Conservation (phyloP, 2,888 invertebrate species). For the Pasiphila rectangulata region DNA sequence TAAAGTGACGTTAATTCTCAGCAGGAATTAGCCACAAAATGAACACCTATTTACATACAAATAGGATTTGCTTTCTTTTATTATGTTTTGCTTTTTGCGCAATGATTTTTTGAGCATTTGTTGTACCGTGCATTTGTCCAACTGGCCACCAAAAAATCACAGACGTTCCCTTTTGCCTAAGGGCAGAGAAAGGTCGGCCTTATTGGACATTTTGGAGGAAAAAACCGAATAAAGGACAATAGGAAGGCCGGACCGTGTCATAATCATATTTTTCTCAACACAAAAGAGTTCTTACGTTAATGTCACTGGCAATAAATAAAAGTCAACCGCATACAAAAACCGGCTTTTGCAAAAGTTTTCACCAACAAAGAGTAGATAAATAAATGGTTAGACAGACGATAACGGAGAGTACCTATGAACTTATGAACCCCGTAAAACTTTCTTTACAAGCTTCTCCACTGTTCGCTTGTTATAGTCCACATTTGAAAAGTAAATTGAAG, state of each 20-base stretch:
- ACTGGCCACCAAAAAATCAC: neutral
- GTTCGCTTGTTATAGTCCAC: no score
- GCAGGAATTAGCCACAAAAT: slow-evolving; percentile 29
- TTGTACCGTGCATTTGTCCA: neutral
- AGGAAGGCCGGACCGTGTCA: slow-evolving; percentile 64
- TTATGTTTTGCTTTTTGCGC: slow-evolving; percentile 3
- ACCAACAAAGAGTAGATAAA: slow-evolving; percentile 12
- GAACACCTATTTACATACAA: slow-evolving; percentile 30
- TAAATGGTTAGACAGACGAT: slow-evolving; percentile 2
- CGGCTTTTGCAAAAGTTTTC: slow-evolving; percentile 44
- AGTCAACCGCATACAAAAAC: slow-evolving; percentile 59
- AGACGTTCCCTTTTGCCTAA: slow-evolving; percentile 26
- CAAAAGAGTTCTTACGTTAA: slow-evolving; percentile 75
- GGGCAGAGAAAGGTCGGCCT: slow-evolving; percentile 47
- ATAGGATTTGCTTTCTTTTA: slow-evolving; percentile 16
- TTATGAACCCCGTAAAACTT: neutral
- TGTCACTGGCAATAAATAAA: slow-evolving; percentile 72
- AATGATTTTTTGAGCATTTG: slow-evolving; percentile 6
- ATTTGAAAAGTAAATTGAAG: no score
- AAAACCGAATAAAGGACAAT: slow-evolving; percentile 75
- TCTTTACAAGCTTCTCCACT: no score
- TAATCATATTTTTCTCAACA: slow-evolving; percentile 76
- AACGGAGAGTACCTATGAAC: neutral
- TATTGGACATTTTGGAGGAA: slow-evolving; percentile 59
- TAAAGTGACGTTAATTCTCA: slow-evolving; percentile 29